Base-by-base conservation (phyloP, 2,797 vertebrate species). In the Myripristis murdjan region DNA sequence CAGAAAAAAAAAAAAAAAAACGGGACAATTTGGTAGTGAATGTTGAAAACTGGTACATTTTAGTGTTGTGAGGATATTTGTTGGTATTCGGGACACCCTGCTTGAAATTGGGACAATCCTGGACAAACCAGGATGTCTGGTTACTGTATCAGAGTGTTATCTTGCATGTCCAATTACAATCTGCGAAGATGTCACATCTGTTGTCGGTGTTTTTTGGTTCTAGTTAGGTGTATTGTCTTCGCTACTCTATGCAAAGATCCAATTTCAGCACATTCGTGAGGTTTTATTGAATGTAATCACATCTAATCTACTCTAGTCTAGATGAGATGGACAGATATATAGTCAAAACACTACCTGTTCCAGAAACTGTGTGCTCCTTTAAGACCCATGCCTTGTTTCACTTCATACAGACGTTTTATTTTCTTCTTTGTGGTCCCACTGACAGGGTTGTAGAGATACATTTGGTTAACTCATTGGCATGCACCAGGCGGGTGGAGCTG, bases 381-480 rank as follows among this genome's bases (percentile, higher is more conserved):
- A 15, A 46, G 31, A 48, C 28, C 63, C 20, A 6, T 11, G 43
- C 52, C 70, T 66, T 57, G 59, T 73, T 54, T 79, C 57, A 31
- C 60, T 47, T 81, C 46, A 33, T 18, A 6, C 52, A 61, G 51
- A 41, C 69, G 52, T 64, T 5, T 60, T 5, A 3, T 55, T 54
- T 75, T 80, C 73, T 72, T 39, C 46, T 15, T 44, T n/a, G n/a
- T n/a, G n/a, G n/a, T 58, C 68, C 47, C 35, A 1, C 66, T 15
- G 52, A 61, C 49, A 44, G 41, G 44, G 44, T 20, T 4, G 3
- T 58, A 31, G 80, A 9, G 10, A 37, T 55, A 24, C 64, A 12
- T 85, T 61, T 67, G 56, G 70, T 10, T 16, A 68, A 46, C 64
- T 84, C 80, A 83, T 88, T 86, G 83, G 79, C 70, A 87, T 89